Conservation (phyloP, 2,113 vertebrate species). For the Neogobius melanostomus region DNA sequence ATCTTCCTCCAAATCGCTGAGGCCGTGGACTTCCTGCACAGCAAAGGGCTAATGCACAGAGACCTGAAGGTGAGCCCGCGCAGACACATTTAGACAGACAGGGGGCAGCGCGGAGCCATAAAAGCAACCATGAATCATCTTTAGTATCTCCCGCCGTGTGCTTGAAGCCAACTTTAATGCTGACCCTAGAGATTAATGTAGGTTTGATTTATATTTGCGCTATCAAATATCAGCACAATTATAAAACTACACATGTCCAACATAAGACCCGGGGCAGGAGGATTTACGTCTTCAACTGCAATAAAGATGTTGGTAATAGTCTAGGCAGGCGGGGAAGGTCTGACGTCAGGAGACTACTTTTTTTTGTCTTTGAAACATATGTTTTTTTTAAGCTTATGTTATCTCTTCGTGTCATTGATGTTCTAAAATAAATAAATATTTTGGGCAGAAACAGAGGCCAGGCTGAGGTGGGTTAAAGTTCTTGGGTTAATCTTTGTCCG, state of each 20-base stretch:
- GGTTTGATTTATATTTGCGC: conserved; percentile 5
- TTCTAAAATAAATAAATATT: too few species aligned
- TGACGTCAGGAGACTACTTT: neutral
- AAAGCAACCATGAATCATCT: neutral
- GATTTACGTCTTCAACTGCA: neutral
- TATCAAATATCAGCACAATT: conserved; percentile 9
- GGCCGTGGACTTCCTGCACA: conserved; percentile 92
- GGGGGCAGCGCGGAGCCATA: conserved; percentile 5
- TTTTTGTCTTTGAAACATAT: too few species aligned
- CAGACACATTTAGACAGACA: neutral
- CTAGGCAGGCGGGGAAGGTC: neutral
- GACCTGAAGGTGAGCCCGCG: conserved; percentile 92
- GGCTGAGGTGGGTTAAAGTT: neutral
- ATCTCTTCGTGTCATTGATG: too few species aligned
- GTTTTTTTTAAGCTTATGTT: too few species aligned
- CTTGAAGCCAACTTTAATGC: neutral
- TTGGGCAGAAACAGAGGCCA: too few species aligned
- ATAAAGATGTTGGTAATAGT: neutral
- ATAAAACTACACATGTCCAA: conserved; percentile 5
- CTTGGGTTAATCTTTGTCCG: neutral
- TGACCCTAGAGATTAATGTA: conserved; percentile 7
- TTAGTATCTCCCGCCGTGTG: conserved; percentile 2
- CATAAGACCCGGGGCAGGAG: neutral
- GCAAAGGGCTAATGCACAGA: conserved; percentile 97
- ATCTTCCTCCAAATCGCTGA: conserved; percentile 97